These are phyloP conservation scores for Bombus cullumanus DNA, from an alignment of 1,140 invertebrate species.

Conservation along the genomic window DNA sequence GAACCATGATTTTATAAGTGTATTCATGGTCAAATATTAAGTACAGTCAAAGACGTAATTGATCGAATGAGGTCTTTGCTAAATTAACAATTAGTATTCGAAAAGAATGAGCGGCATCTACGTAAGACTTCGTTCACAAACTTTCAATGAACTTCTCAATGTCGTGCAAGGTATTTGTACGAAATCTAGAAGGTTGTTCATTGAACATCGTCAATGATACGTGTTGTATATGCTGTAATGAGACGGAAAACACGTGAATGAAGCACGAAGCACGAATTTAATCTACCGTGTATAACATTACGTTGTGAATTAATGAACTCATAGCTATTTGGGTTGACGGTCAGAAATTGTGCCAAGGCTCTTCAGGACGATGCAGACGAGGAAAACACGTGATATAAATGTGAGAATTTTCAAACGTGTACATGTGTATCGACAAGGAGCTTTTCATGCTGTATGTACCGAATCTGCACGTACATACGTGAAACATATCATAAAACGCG, in stretches of 20 bases:
- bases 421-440: not conserved
- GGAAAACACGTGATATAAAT: not conserved
- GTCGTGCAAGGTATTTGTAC: not conserved
- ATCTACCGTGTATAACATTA: conserved; percentile 17
- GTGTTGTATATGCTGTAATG: not conserved
- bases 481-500: not conserved
- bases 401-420: conserved; percentile 7
- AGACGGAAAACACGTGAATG: not conserved
- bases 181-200: conserved; percentile 15
- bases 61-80: not conserved
- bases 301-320: conserved; percentile 37
- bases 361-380: conserved; percentile 3
- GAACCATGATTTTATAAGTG: not conserved
- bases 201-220: conserved; percentile 20
- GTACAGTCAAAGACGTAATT: not conserved
- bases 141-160: conserved; percentile 40
- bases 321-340: conserved; percentile 1
- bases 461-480: too few relatives aligned
- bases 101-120: not conserved
- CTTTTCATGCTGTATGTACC: too few relatives aligned
- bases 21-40: too few relatives aligned
- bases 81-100: conserved; percentile 35
- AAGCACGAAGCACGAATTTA: conserved; percentile 17
- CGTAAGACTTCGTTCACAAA: conserved; percentile 13
- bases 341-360: conserved; percentile 47